Evolutionary conservation across 2,888 invertebrate species (phyloP).

Genomic region (Aspidiotus destructor): DNA sequence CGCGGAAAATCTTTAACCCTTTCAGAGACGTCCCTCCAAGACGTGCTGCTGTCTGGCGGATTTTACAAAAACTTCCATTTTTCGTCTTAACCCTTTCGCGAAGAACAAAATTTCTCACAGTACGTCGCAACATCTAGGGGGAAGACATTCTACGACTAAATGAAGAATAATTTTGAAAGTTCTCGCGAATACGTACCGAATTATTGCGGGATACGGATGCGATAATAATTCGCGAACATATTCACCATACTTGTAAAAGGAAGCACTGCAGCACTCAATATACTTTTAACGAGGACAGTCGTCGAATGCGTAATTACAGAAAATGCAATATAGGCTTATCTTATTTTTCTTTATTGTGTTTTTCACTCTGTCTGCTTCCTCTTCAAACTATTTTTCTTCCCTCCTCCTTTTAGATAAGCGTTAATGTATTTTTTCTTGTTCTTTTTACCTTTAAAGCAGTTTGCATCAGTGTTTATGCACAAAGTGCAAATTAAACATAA

Average conservation of each 20-base stretch:
- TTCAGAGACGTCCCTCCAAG: not conserved
- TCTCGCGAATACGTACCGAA: not conserved
- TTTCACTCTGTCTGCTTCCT: not conserved
- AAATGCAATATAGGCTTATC: constrained; percentile 8
- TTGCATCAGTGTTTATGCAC: constrained; percentile 6
- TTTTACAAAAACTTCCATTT: not conserved
- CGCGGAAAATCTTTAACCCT: constrained; percentile 19
- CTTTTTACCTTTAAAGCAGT: constrained; percentile 1
- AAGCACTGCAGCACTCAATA: too few relatives aligned
- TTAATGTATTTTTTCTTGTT: constrained; percentile 9
- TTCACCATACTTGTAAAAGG: not conserved
- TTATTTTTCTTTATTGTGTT: not conserved
- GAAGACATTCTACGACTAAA: constrained; percentile 11
- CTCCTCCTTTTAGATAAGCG: not conserved
- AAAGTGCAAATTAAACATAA: constrained; percentile 15
- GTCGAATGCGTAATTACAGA: not conserved
- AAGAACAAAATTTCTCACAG: constrained; percentile 4
- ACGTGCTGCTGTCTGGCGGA: constrained; percentile 28
- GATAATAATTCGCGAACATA: constrained; percentile 6
- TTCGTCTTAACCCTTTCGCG: constrained; percentile 22
- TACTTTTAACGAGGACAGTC: not conserved
- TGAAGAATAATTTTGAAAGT: constrained; percentile 15
- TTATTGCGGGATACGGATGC: not conserved
- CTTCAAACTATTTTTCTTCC: not conserved
- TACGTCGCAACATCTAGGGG: constrained; percentile 4